Percentiles rank a stretch among this genome's conserved stretches.
These are phyloP conservation scores for Athripsodes cinereus DNA, from an alignment of 2,888 invertebrate species.

Conservation along the genomic window DNA sequence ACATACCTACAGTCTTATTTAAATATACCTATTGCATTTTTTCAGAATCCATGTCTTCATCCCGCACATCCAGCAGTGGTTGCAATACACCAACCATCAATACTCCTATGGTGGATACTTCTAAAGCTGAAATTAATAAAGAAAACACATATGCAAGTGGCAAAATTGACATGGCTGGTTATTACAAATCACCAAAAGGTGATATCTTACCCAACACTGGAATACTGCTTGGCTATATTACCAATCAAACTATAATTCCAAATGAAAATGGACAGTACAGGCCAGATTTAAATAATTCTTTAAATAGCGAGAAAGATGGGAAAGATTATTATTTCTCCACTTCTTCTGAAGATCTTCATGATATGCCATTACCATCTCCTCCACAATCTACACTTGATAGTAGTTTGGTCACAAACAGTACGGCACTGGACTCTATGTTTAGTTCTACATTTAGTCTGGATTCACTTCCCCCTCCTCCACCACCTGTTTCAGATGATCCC, in stretches of 20 bases:
- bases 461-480: constrained; percentile 74
- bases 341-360: constrained; percentile 34
- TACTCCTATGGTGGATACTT: constrained; percentile 30
- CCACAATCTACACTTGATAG: constrained; percentile 44
- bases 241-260: constrained; percentile 11
- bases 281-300: not conserved
- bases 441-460: constrained; percentile 73
- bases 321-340: constrained; percentile 9
- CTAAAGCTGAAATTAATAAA: not conserved
- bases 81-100: constrained; percentile 34
- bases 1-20: too few species aligned
- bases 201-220: constrained; percentile 18
- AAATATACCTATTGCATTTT: not conserved
- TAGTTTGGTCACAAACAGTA: constrained; percentile 45
- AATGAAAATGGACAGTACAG: constrained; percentile 8
- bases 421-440: constrained; percentile 51
- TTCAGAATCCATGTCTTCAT: constrained; percentile 31
- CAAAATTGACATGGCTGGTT: not conserved
- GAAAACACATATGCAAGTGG: constrained; percentile 4
- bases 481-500: constrained; percentile 40
- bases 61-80: constrained; percentile 34
- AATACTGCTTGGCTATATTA: constrained; percentile 20
- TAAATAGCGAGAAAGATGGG: not conserved
- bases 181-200: constrained; percentile 24
- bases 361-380: constrained; percentile 63